Evolutionary conservation across 2,113 vertebrate genomes (phyloP), one percentile per base, ranked within the genome.

Genomic region (Erythrocebus patas): DNA sequence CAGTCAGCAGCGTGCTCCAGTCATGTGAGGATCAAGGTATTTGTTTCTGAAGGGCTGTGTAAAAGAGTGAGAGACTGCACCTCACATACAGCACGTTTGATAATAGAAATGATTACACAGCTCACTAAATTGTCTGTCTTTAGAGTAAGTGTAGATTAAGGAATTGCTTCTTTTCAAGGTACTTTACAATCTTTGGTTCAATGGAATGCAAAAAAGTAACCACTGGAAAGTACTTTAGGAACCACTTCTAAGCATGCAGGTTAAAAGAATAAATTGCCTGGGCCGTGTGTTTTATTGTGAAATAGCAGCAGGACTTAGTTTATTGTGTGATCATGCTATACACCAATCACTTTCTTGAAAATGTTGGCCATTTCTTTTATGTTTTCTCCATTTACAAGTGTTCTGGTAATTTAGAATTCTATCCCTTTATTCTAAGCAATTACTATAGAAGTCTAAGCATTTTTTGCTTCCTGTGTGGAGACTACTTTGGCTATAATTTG

Each of bases 131-230:
- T 97, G 84, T 98, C 95, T 98, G 89, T 95, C 97, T 97, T 96
- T 94, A 80, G 40, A 95, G 81, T 96, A 97, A 97, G 97, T 96
- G 96, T 81, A 95, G 89, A 94, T 97, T 92, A 96, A 97, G 78
- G 92, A 93, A 93, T 96, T 97, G 82, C 89, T 93, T 68, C 94
- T 96, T 95, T 90, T 94, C 8, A 86, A 89, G 84, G 92, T 93
- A 97, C 88, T 97, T 98, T 85, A 86, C 96, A 96, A 76, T 98
- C 97, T 96, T 91, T 92, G 78, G 17, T 98, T 96, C 94, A 96
- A 5, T 98, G 92, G 85, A 98, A 96, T 95, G 97, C 78, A 91
- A 97, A 95, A 93, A 97, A 98, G 98, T 98, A 98, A 93, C 87
- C 93, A 97, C 76, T 91, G 97, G 72, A 93, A 94, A 95, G 75